These are phyloP conservation scores for Zaprionus ornatus DNA, from an alignment of 1,140 invertebrate genomes.

Conservation along the genomic window DNA sequence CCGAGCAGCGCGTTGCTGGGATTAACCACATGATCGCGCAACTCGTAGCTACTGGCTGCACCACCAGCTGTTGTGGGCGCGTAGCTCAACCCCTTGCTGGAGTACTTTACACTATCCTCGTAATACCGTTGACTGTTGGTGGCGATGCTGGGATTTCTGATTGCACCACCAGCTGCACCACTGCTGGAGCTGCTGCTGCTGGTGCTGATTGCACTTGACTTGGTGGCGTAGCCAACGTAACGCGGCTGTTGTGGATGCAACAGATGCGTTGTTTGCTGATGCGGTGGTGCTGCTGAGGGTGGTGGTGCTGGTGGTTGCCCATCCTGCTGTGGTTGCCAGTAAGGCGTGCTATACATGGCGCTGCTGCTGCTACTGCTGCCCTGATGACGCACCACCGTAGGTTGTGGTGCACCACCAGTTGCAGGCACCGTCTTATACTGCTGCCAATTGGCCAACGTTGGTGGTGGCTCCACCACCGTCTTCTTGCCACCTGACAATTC, in stretches of 20 bases:
- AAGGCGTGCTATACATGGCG: conserved; percentile 16
- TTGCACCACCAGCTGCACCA: not conserved
- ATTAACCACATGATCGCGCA: conserved; percentile 68
- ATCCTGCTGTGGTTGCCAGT: conserved; percentile 40
- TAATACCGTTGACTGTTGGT: conserved; percentile 47
- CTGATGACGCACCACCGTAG: conserved; percentile 28
- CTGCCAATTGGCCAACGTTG: conserved; percentile 45
- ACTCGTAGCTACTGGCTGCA: conserved; percentile 39
- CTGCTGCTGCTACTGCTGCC: conserved; percentile 10
- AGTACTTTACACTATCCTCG: conserved; percentile 64
- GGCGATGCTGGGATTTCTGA: not conserved
- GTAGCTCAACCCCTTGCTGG: conserved; percentile 50
- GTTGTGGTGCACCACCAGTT: conserved; percentile 29
- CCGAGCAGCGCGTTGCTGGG: conserved; percentile 61
- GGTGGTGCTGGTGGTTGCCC: conserved; percentile 4
- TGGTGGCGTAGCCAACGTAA: conserved; percentile 41
- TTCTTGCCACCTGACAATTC: conserved; percentile 54
- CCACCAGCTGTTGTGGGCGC: conserved; percentile 14
- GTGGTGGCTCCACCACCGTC: conserved; percentile 32
- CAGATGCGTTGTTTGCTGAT: conserved; percentile 28
- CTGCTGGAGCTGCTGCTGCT: conserved; percentile 3
- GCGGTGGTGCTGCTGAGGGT: conserved; percentile 36
- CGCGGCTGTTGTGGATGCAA: conserved; percentile 36
- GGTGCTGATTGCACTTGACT: conserved; percentile 30
- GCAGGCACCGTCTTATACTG: conserved; percentile 43